A percentile compares a stretch with the other conserved stretches of the same genome.
phyloP scores from a whole-genome alignment of 2,888 invertebrate species.

The Scrobipalpa costella region DNA sequence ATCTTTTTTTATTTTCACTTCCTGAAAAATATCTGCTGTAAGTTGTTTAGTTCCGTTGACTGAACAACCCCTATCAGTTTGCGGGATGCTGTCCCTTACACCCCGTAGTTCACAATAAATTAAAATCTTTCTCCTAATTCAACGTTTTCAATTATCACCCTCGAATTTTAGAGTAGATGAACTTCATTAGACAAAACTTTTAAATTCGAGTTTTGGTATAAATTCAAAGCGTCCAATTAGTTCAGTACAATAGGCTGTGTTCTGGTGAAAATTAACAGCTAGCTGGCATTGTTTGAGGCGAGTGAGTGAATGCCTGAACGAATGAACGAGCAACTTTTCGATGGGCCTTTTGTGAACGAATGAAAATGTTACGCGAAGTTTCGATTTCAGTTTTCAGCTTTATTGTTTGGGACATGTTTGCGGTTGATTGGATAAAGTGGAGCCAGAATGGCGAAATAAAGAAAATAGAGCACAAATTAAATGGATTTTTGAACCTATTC shows the following conservation, averaged over 20 bases:
- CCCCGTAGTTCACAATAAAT: too few relatives aligned
- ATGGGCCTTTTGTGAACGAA: constrained; percentile 29
- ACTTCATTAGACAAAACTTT: constrained; percentile 10
- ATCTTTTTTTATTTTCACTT: too few relatives aligned
- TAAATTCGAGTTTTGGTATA: not conserved
- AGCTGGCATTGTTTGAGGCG: constrained; percentile 33
- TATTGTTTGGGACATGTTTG: constrained; percentile 13
- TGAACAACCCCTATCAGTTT: too few relatives aligned
- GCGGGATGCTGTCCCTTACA: too few relatives aligned
- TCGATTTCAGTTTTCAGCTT: constrained; percentile 25
- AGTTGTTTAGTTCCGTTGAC: too few relatives aligned
- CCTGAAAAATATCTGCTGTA: too few relatives aligned
- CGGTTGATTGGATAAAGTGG: not conserved
- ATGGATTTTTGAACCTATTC: too few relatives aligned
- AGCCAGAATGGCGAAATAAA: too few relatives aligned
- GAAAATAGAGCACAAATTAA: too few relatives aligned
- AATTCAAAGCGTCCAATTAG: constrained; percentile 46
- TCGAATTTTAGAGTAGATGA: constrained; percentile 7
- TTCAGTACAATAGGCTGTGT: constrained; percentile 38
- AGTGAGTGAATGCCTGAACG: constrained; percentile 23
- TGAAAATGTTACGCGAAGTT: constrained; percentile 31
- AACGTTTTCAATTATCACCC: not conserved
- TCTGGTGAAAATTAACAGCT: constrained; percentile 37
- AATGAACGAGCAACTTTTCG: constrained; percentile 37
- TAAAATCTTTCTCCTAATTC: too few relatives aligned